A percentile compares a stretch with the other conserved stretches of the same genome.
phyloP scores from a whole-genome alignment of 2,888 invertebrate species.

The Notodonta dromedarius region DNA sequence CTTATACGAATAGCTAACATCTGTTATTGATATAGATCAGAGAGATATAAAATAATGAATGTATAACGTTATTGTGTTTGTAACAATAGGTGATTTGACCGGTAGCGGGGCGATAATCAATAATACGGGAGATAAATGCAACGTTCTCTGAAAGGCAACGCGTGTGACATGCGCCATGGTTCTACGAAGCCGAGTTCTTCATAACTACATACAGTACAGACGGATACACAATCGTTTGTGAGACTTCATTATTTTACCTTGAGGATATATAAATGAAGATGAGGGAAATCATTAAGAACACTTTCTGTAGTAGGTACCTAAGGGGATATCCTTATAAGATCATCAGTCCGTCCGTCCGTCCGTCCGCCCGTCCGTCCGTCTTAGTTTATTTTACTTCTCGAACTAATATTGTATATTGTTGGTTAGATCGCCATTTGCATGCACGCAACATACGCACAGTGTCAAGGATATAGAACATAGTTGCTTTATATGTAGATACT shows the following conservation, averaged over 20 bases:
- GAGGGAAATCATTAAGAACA: no score
- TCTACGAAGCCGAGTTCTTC: constrained; percentile 60
- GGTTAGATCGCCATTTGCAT: no score
- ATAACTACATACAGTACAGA: constrained; percentile 43
- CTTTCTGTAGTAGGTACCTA: no score
- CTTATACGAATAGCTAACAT: constrained; percentile 7
- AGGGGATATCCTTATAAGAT: no score
- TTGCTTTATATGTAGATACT: no score
- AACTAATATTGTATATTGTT: no score
- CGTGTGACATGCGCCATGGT: constrained; percentile 69
- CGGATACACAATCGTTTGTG: constrained; percentile 26
- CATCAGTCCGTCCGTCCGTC: no score
- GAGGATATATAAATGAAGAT: no score
- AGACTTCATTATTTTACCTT: neutral
- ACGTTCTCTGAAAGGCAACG: constrained; percentile 63
- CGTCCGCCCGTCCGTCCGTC: no score
- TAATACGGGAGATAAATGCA: constrained; percentile 61
- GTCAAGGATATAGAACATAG: no score
- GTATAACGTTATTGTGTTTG: constrained; percentile 21
- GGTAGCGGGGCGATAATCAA: constrained; percentile 51
- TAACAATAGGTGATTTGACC: constrained; percentile 52
- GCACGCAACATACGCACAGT: no score
- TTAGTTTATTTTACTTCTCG: no score
- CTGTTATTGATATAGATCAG: constrained; percentile 15
- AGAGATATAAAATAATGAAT: constrained; percentile 12